Evolutionary conservation across 2,888 invertebrate genomes (phyloP).

Genomic region (Erebia ligea): DNA sequence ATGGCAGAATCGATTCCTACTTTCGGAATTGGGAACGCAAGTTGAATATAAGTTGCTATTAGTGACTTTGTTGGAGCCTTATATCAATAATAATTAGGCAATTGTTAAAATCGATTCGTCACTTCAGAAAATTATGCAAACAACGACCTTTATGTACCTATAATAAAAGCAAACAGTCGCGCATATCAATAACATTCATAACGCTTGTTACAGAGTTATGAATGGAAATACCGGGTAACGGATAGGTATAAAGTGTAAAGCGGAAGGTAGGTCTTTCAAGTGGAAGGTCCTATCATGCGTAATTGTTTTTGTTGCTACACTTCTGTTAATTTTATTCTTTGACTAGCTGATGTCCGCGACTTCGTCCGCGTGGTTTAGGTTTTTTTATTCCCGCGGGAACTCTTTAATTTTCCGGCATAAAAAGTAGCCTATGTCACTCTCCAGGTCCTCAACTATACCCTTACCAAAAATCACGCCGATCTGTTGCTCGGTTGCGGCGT

Average conservation of each 20-base stretch:
- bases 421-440: too few relatives aligned
- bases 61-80: conserved; percentile 1
- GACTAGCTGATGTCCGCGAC: too few relatives aligned
- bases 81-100: conserved; percentile 5
- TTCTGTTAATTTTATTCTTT: too few relatives aligned
- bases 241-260: neutral
- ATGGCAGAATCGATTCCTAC: conserved; percentile 59
- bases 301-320: too few relatives aligned
- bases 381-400: too few relatives aligned
- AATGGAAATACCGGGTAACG: neutral
- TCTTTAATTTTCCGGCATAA: too few relatives aligned
- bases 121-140: neutral
- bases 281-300: too few relatives aligned
- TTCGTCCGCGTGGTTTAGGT: too few relatives aligned
- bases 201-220: neutral
- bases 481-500: too few relatives aligned
- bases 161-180: neutral
- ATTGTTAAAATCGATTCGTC: neutral
- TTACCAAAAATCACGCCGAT: too few relatives aligned
- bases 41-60: conserved; percentile 47
- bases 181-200: neutral
- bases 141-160: neutral
- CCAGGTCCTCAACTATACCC: too few relatives aligned
- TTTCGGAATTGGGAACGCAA: conserved; percentile 62
- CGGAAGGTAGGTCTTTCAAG: neutral